A percentile compares a stretch with the other conserved stretches of the same genome.
Evolutionary conservation across 1,140 invertebrate genomes (phyloP).

Genomic region (Cylas formicarius): DNA sequence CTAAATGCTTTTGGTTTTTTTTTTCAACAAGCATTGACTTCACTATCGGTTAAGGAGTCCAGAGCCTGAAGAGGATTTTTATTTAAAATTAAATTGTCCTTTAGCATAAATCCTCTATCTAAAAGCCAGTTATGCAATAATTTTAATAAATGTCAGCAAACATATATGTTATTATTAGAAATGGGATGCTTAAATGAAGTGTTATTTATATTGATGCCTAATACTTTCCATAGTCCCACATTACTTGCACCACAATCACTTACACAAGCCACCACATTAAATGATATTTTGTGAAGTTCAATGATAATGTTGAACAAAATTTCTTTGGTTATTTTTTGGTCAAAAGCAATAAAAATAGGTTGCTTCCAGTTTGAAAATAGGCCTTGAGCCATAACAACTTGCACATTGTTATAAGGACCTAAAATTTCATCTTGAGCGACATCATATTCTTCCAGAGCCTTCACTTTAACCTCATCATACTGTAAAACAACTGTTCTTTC

Average conservation of each 20-base stretch:
- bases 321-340: constrained; percentile 34
- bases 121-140: constrained; percentile 24
- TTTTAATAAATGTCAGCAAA: constrained; percentile 25
- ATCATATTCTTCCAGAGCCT: constrained; percentile 37
- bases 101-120: constrained; percentile 18
- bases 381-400: constrained; percentile 35
- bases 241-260: constrained; percentile 35
- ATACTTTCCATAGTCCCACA: constrained; percentile 33
- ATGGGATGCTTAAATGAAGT: constrained; percentile 19
- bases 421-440: constrained; percentile 34
- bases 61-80: constrained; percentile 13
- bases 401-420: constrained; percentile 36
- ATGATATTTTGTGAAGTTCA: constrained; percentile 29
- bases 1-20: constrained; percentile 9
- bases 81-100: constrained; percentile 1
- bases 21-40: constrained; percentile 18
- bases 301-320: constrained; percentile 30
- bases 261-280: constrained; percentile 34
- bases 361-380: constrained; percentile 40
- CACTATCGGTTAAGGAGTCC: constrained; percentile 2
- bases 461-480: constrained; percentile 37
- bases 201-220: constrained; percentile 21
- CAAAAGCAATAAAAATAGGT: constrained; percentile 38
- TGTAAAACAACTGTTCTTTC: constrained; percentile 32
- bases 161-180: constrained; percentile 18